Percentiles rank a stretch among this genome's conserved stretches.
Conservation (phyloP, 2,113 vertebrate species). For the Bettongia penicillata region DNA sequence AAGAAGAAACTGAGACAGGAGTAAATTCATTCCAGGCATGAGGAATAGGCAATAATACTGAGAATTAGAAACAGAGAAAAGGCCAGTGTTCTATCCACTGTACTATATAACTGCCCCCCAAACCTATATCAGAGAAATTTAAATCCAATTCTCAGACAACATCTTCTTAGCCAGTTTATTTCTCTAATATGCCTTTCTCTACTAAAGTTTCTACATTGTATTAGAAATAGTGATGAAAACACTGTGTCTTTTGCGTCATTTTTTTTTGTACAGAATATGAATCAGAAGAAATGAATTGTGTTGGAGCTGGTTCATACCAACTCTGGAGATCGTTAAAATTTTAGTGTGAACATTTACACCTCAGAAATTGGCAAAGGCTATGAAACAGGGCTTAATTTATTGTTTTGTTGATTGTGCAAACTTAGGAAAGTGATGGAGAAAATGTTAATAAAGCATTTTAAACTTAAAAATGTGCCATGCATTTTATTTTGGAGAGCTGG, state of each 20-base stretch:
- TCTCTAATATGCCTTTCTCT: not conserved
- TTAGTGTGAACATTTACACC: not conserved
- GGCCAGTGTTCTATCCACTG: too few species aligned
- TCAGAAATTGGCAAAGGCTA: not conserved
- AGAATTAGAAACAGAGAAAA: too few species aligned
- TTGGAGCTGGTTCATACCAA: not conserved
- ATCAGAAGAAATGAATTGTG: not conserved
- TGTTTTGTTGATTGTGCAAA: not conserved
- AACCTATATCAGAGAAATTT: not conserved
- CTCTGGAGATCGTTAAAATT: not conserved
- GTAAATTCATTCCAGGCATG: too few species aligned
- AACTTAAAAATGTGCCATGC: not conserved
- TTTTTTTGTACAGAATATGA: not conserved
- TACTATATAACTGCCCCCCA: too few species aligned
- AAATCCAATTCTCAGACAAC: not conserved
- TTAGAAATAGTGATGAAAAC: not conserved
- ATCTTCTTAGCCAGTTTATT: not conserved
- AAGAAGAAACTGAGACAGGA: not conserved
- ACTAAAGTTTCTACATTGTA: not conserved
- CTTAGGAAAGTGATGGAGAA: not conserved
- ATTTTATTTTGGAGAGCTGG: too few species aligned
- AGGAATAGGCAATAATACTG: too few species aligned
- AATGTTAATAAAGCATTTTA: not conserved
- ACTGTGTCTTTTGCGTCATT: not conserved
- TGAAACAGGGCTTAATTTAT: not conserved